A percentile compares a stretch with the other conserved stretches of the same genome.
phyloP scores from a whole-genome alignment of 2,797 vertebrate genomes.

The Odontamblyopus lacepedii region DNA sequence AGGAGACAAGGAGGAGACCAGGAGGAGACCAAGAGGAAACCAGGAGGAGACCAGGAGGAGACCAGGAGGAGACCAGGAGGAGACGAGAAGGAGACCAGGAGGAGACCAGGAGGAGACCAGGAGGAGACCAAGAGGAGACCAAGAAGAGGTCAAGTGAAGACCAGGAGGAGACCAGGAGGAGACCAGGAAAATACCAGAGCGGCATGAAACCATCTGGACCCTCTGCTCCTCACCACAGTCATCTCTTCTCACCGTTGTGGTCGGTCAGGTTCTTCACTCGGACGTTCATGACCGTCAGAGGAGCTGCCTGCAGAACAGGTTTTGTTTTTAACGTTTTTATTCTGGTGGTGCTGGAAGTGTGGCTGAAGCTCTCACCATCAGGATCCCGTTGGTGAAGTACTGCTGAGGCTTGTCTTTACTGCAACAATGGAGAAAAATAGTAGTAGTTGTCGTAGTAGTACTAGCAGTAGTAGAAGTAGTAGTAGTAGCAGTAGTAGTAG shows the following conservation, averaged over 20 bases:
- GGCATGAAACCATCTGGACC: no score
- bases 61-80: background rate
- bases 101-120: background rate
- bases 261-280: conserved; percentile 43
- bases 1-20: background rate
- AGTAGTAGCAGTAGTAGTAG: no score
- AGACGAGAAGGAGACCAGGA: background rate
- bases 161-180: background rate
- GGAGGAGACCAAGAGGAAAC: background rate
- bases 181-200: background rate
- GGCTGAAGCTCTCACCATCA: conserved; percentile 75
- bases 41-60: background rate
- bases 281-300: conserved; percentile 73
- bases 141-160: no score
- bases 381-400: conserved; percentile 80
- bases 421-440: background rate
- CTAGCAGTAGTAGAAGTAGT: no score
- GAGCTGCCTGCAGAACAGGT: conserved; percentile 63
- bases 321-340: no score
- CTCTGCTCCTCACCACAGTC: no score
- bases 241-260: no score
- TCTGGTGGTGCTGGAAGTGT: no score
- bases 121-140: background rate
- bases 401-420: conserved; percentile 67
- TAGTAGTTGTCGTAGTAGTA: no score